These are phyloP conservation scores for Quadroppia sp. DNA, from an alignment of 2,888 invertebrate genomes.

Conservation along the genomic window DNA sequence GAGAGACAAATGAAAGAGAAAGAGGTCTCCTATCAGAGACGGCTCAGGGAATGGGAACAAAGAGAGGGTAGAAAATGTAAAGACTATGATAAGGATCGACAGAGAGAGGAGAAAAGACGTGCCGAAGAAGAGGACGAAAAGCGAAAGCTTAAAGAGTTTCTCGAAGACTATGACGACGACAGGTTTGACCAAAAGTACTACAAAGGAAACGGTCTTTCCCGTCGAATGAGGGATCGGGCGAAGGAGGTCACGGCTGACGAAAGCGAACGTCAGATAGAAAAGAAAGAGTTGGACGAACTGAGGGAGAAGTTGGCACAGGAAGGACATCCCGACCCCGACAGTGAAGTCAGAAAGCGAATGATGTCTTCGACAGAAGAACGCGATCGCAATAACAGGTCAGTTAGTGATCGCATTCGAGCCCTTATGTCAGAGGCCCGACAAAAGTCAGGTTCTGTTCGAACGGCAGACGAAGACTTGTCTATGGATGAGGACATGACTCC, in stretches of 20 bases:
- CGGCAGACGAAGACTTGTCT: constrained; percentile 12
- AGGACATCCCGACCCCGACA: constrained; percentile 57
- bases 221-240: constrained; percentile 84
- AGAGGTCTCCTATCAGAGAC: constrained; percentile 84
- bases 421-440: constrained; percentile 39
- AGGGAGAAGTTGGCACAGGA: constrained; percentile 63
- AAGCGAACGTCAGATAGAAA: constrained; percentile 82
- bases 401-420: constrained; percentile 37
- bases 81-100: constrained; percentile 82
- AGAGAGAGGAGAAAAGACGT: constrained; percentile 75
- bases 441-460: constrained; percentile 2
- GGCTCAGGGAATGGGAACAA: constrained; percentile 71
- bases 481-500: constrained; percentile 23
- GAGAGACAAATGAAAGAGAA: constrained; percentile 90
- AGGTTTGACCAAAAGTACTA: constrained; percentile 60
- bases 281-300: constrained; percentile 79
- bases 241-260: constrained; percentile 88
- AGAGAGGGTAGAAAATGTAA: constrained; percentile 82
- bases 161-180: constrained; percentile 99
- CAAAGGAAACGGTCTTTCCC: constrained; percentile 78
- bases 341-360: constrained; percentile 50
- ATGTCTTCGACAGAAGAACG: constrained; percentile 25
- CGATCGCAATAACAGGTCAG: constrained; percentile 33
- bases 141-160: constrained; percentile 88
- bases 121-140: constrained; percentile 85